Evolutionary conservation across 2,113 vertebrate genomes (phyloP).

Genomic region (Prochilodus magdalenae): DNA sequence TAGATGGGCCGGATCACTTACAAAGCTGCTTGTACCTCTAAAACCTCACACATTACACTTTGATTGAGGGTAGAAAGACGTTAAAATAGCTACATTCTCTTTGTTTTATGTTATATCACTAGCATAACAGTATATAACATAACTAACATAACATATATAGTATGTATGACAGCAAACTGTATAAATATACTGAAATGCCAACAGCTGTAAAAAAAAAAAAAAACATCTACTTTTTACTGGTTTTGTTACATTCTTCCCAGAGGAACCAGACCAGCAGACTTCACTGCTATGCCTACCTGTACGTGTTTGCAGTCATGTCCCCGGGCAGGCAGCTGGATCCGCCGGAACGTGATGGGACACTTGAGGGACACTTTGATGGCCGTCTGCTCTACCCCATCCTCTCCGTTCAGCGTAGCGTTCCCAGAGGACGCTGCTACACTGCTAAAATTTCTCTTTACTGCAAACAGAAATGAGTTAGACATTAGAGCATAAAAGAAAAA

Average conservation of each 20-base stretch:
- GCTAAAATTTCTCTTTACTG: constrained; percentile 98
- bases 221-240: too few species aligned
- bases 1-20: too few species aligned
- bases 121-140: too few species aligned
- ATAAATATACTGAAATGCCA: too few species aligned
- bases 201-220: too few species aligned
- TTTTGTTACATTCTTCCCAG: background rate
- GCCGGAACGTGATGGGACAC: constrained; percentile 97
- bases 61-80: too few species aligned
- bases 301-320: constrained; percentile 99
- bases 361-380: constrained; percentile 99
- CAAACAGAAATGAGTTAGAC: constrained; percentile 3
- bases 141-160: too few species aligned
- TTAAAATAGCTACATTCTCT: background rate
- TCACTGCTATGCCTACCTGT: constrained; percentile 76
- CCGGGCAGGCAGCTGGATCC: constrained; percentile 96
- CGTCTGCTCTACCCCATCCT: constrained; percentile 97
- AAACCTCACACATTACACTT: too few species aligned
- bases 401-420: constrained; percentile 92
- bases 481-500: constrained; percentile 34
- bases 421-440: constrained; percentile 95
- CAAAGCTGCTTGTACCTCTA: too few species aligned
- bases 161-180: too few species aligned
- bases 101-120: background rate
- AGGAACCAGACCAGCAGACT: background rate